Percentiles rank a stretch among this genome's conserved stretches.
Conservation (phyloP, 1,140 invertebrate genomes). For the Gonatopus flavifemur region DNA sequence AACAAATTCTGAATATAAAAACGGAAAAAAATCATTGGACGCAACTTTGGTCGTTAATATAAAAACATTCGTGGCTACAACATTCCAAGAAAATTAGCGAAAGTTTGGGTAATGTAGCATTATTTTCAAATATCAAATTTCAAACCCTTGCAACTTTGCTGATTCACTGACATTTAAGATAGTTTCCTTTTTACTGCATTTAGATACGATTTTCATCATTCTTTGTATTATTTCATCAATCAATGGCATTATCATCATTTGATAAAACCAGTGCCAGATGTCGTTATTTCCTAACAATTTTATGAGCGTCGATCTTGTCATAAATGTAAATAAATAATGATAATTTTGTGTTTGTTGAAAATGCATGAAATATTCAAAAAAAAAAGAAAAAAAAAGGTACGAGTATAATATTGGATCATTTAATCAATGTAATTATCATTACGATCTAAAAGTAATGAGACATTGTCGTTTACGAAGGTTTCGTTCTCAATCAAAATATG, state of each 20-base stretch:
- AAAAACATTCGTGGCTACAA: constrained; percentile 4
- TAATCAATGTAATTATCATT: no score
- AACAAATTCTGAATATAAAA: no score
- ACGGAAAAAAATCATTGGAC: no score
- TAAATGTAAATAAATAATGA: constrained; percentile 15
- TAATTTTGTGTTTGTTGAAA: no score
- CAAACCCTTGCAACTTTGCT: background rate
- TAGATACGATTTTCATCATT: no score
- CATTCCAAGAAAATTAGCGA: constrained; percentile 19
- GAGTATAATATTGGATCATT: no score
- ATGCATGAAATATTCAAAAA: no score
- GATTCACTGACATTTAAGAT: background rate
- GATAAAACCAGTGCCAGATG: constrained; percentile 13
- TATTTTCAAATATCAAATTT: constrained; percentile 6
- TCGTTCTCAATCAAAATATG: no score
- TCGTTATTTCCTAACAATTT: constrained; percentile 1
- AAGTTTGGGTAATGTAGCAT: constrained; percentile 6
- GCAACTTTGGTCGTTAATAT: no score
- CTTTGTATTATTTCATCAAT: constrained; percentile 2
- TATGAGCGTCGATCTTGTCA: background rate
- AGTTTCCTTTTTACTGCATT: constrained; percentile 13
- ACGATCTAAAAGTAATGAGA: no score
- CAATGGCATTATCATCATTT: constrained; percentile 10
- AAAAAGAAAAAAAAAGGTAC: no score
- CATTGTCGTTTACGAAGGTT: no score